A percentile compares a stretch with the other conserved stretches of the same genome.
phyloP scores from a whole-genome alignment of 2,113 vertebrate species.

The Bufo gargarizans region DNA sequence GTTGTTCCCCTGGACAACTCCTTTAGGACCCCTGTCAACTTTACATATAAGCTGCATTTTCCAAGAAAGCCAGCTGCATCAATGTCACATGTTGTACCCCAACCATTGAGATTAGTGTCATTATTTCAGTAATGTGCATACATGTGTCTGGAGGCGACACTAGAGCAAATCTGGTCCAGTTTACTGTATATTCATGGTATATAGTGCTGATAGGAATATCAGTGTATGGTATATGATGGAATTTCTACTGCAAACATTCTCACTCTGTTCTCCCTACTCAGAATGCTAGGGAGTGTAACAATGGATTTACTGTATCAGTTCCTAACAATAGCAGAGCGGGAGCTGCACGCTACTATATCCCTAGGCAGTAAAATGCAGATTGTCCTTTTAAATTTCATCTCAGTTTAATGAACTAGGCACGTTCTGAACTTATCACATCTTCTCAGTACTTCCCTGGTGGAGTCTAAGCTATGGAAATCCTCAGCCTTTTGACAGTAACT shows the following conservation, averaged over 20 bases:
- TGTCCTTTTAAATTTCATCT: constrained; percentile 18
- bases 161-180: neutral
- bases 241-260: neutral
- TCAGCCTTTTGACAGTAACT: constrained; percentile 21
- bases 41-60: neutral
- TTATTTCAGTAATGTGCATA: neutral
- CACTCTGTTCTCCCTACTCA: neutral
- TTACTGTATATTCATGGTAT: neutral
- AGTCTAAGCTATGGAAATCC: constrained; percentile 40
- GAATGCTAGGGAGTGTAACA: neutral
- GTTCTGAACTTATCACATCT: constrained; percentile 41
- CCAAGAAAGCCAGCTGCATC: neutral
- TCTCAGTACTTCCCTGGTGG: constrained; percentile 39
- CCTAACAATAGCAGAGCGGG: neutral
- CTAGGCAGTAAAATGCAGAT: constrained; percentile 19
- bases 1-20: no score
- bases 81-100: neutral
- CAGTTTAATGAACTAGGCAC: neutral
- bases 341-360: constrained; percentile 13
- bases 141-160: neutral
- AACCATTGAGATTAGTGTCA: neutral
- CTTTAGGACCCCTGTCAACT: neutral
- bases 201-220: neutral
- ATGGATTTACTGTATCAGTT: constrained; percentile 3
- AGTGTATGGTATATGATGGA: neutral